phyloP scores from a whole-genome alignment of 2,888 invertebrate species.

The Drosophila histrio region DNA sequence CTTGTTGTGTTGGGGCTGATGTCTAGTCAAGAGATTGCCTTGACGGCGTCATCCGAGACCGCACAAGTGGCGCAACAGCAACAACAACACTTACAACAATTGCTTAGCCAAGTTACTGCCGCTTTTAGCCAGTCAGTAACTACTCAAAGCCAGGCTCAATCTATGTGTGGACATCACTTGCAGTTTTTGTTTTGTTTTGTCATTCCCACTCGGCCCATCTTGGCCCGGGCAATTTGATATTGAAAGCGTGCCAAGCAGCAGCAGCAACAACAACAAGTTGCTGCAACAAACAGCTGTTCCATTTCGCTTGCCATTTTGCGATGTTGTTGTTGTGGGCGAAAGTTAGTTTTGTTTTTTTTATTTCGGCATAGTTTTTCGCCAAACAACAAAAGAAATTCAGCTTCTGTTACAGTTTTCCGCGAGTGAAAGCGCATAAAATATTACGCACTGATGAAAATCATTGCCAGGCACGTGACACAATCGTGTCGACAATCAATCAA shows the following conservation, averaged over 20 bases:
- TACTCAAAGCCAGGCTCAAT: conserved; percentile 23
- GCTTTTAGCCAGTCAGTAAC: conserved; percentile 45
- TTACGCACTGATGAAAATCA: conserved; percentile 53
- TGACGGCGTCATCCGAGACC: conserved; percentile 53
- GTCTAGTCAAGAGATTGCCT: conserved; percentile 31
- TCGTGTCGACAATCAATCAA: conserved; percentile 53
- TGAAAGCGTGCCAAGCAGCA: conserved; percentile 72
- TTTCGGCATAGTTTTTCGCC: conserved; percentile 47
- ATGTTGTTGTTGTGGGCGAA: conserved; percentile 65
- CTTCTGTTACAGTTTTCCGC: conserved; percentile 34
- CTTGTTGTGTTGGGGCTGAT: conserved; percentile 27
- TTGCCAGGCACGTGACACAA: conserved; percentile 36
- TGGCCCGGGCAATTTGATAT: conserved; percentile 68
- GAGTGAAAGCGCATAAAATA: conserved; percentile 64
- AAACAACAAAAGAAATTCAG: conserved; percentile 50
- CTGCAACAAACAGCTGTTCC: conserved; percentile 65
- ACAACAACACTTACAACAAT: conserved; percentile 14
- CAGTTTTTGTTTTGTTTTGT: conserved; percentile 50
- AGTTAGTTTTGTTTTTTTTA: conserved; percentile 46
- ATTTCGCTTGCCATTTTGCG: conserved; percentile 65
- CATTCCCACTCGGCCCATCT: conserved; percentile 58
- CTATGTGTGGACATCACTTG: conserved; percentile 33
- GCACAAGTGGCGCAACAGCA: conserved; percentile 66
- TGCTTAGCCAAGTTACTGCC: conserved; percentile 43
- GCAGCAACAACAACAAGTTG: conserved; percentile 25